Percentiles rank a stretch among this genome's conserved stretches.
Conservation (phyloP, 2,888 invertebrate species). For the Callosobruchus maculatus region DNA sequence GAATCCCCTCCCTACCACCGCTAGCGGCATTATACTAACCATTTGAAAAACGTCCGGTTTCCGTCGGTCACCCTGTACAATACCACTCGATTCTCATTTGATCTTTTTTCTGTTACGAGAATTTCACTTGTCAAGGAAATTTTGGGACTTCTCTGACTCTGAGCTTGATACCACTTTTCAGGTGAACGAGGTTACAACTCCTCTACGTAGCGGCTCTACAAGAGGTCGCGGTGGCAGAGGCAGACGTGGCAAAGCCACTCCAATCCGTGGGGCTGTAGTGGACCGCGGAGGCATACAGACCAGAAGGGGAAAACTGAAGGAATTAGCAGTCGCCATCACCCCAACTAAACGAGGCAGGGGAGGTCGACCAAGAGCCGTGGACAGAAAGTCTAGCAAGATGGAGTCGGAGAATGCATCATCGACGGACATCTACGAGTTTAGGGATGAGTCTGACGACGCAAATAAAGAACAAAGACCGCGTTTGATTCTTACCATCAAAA, state of each 20-base stretch:
- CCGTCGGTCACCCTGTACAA: no score
- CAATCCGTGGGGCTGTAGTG: conserved; percentile 19
- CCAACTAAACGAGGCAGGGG: conserved; percentile 45
- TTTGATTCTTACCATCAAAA: conserved; percentile 78
- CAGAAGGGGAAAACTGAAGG: conserved; percentile 44
- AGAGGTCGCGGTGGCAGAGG: conserved; percentile 32
- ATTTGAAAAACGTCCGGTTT: no score
- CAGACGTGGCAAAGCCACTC: conserved; percentile 36
- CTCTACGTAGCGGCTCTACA: conserved; percentile 13
- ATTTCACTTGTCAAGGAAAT: no score
- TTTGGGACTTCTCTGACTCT: no score
- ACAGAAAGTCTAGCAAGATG: conserved; percentile 55
- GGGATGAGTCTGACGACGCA: conserved; percentile 80
- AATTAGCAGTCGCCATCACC: conserved; percentile 7
- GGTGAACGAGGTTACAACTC: background rate
- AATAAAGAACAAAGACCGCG: conserved; percentile 66
- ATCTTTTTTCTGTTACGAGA: no score
- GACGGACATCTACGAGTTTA: conserved; percentile 86
- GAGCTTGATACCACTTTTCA: background rate
- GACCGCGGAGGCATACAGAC: conserved; percentile 55
- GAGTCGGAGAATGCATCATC: conserved; percentile 55
- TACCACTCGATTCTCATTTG: no score
- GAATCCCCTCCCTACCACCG: no score
- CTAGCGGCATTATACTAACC: no score
- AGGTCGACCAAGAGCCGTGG: conserved; percentile 55